These are phyloP conservation scores for Octopus sinensis DNA, from an alignment of 1,140 invertebrate genomes.

Conservation along the genomic window DNA sequence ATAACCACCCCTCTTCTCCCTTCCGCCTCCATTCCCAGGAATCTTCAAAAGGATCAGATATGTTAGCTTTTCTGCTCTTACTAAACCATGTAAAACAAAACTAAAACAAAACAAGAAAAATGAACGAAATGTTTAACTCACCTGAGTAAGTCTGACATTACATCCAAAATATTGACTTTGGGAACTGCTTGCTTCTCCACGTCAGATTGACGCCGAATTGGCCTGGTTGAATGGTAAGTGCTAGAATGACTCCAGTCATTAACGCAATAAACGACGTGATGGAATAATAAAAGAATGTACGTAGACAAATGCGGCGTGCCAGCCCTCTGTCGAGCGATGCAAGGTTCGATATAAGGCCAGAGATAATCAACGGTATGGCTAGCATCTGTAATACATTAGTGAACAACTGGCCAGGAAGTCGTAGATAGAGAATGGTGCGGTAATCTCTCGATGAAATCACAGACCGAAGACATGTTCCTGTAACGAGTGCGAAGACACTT, in stretches of 20 bases:
- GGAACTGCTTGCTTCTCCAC: background rate
- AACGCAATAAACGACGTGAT: background rate
- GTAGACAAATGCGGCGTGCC: background rate
- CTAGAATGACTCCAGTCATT: background rate
- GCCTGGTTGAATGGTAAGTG: background rate
- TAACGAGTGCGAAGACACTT: background rate
- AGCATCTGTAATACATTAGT: background rate
- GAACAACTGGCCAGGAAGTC: background rate
- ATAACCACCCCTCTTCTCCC: background rate
- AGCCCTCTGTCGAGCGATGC: background rate
- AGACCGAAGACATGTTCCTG: background rate
- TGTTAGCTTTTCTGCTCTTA: background rate
- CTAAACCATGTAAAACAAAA: background rate
- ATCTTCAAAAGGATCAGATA: background rate
- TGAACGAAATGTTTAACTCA: background rate
- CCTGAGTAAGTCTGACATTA: background rate
- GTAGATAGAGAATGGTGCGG: background rate
- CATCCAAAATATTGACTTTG: background rate
- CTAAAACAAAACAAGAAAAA: background rate
- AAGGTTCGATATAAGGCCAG: background rate
- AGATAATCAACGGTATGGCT: background rate
- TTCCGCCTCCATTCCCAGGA: background rate
- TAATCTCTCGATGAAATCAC: background rate
- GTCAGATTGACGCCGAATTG: background rate
- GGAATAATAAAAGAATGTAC: background rate